Base-by-base conservation (phyloP, 2,113 vertebrate species). In the Panthera tigris region DNA sequence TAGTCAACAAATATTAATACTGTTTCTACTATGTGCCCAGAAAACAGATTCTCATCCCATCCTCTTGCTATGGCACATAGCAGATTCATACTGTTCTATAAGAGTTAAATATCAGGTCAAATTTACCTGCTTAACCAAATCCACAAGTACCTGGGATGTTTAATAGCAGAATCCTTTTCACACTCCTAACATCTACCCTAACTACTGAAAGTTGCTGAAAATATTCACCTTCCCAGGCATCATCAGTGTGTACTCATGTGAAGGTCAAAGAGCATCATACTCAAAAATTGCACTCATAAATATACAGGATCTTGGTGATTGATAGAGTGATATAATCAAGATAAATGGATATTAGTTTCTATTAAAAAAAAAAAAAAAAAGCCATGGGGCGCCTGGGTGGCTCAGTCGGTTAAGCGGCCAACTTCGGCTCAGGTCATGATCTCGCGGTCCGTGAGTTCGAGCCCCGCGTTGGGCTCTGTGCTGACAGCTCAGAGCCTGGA, bases 181-280 rank as follows among this genome's bases (percentile, higher is more conserved):
- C 41, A 91, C 7, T 6, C 14, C 25, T 76, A 36, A 80, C 27
- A 55, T 92, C 61, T 74, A 13, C 61, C 23, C 61, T 93, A 23
- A 61, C 76, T 48, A 63, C 21, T 66, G 61, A 86, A 95, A 76
- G n/a, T 80, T 79, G 65, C 41, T 80, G 73, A 97, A 98, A 98
- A 97, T 94, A 96, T 93, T 96, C 89, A 85, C 57, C 80, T 95
- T 45, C 57, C 96, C 92, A 98, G 91, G 87, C 95, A 95, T 93
- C 97, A 96, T 95, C 93, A 97, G 23, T 79, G 69, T 82, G 61
- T 86, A 45, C 29, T 96, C 91, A 11, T 88, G 89, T 79, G 97
- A 98, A 98, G 98, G 97, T 98, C 97, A 98, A 98, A 98, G 97
- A 98, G 85, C 97, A 96, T 96, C 98, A 98, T 57, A 85, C 86